phyloP scores from a whole-genome alignment of 2,797 vertebrate genomes.

The Taenioides sp. region DNA sequence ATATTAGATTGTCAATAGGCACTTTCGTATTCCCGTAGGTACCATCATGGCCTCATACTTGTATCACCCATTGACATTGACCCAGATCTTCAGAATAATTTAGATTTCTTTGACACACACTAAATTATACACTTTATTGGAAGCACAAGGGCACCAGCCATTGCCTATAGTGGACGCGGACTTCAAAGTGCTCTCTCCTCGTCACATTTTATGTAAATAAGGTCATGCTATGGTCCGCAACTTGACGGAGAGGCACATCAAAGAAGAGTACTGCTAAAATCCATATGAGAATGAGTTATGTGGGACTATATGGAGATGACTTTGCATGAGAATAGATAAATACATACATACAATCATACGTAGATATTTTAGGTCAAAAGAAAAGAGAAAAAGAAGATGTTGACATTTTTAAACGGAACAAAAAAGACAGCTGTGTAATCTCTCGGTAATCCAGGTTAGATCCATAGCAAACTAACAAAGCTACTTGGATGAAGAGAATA shows the following conservation, averaged over 20 bases:
- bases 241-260: conserved; percentile 48
- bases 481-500: too few relatives aligned
- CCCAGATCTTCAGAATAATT: conserved; percentile 2
- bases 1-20: too few relatives aligned
- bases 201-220: conserved; percentile 64
- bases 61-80: neutral
- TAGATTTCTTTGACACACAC: neutral
- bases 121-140: neutral
- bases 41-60: neutral
- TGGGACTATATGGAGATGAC: conserved; percentile 27
- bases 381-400: too few relatives aligned
- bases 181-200: conserved; percentile 59
- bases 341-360: too few relatives aligned
- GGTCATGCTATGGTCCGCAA: conserved; percentile 40
- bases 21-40: too few relatives aligned
- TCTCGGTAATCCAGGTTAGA: too few relatives aligned
- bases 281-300: conserved; percentile 38
- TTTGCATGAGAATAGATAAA: too few relatives aligned
- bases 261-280: conserved; percentile 40
- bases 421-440: too few relatives aligned
- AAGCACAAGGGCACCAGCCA: conserved; percentile 21
- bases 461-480: too few relatives aligned
- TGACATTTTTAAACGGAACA: too few relatives aligned
- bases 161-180: conserved; percentile 52
- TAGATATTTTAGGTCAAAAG: too few relatives aligned